Evolutionary conservation across 2,113 vertebrate species (phyloP), one percentile per base, ranked within the genome.

Genomic region (Oryzias curvinotus): DNA sequence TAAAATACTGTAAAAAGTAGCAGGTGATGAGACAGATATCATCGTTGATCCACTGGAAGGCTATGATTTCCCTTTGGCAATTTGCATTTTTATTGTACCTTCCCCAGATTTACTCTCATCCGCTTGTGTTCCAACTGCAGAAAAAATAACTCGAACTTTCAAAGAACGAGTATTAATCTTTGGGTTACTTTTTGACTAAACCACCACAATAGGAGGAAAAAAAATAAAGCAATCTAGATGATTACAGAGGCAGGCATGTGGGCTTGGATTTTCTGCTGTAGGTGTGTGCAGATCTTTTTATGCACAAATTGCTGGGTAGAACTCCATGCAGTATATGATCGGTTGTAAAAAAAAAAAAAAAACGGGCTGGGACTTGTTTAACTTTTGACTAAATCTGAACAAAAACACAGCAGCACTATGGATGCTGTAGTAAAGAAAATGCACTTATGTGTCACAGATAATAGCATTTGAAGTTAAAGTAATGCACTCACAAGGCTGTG

Each of bases 371-470:
- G 28, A 74, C 51, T 54, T 51, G n/a, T n/a, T 43, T 57, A 53
- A 58, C 51, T 21, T 72, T 57, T 68, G 53, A 65, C 65, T 71
- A 65, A 48, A 60, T 16, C 15, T 52, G 30, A 57, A 51, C 28
- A 68, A 14, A 52, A 47, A 48, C 6, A 44, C 28, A n/a, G 5
- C 62, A 61, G 43, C 62, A 25, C 57, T 55, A 52, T 58, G 41
- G 41, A 45, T 60, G 36, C 69, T 61, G 62, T 55, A 19, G 41
- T 14, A 49, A 5, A 47, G 47, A 6, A 10, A 52, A 55, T 71
- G 56, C 52, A 44, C 62, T 69, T 73, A 23, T 55, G 52, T 68
- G 57, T 52, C 65, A 65, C 53, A 69, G 70, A 70, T 64, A 57
- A 65, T 44, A 56, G 68, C 60, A 5, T 65, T 52, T 21, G 25